These are phyloP conservation scores for Gadopsis bispinosus DNA, from an alignment of 2,797 vertebrate genomes.

Conservation along the genomic window DNA sequence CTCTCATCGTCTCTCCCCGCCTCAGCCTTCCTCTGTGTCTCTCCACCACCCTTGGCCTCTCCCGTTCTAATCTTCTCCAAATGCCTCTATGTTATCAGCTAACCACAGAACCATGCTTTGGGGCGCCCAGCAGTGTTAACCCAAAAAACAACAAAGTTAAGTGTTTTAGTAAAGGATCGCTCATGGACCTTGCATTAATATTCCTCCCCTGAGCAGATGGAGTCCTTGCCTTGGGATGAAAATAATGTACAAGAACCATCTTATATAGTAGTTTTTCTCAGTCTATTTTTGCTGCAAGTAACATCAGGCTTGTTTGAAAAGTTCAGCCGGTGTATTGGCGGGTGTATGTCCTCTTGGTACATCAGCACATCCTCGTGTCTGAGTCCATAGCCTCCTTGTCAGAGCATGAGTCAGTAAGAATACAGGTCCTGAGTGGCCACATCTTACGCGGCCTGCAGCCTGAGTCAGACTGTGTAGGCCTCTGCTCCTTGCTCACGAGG, in stretches of 20 bases:
- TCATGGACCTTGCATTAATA: conserved; percentile 25
- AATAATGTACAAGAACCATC: background rate
- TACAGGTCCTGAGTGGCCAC: conserved; percentile 22
- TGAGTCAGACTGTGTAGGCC: conserved; percentile 50
- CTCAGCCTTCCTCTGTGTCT: conserved; percentile 45
- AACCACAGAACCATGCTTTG: conserved; percentile 64
- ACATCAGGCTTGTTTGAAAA: background rate
- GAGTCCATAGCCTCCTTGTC: conserved; percentile 19
- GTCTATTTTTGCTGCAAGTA: background rate
- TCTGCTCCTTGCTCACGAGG: conserved; percentile 33
- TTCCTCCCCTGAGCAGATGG: background rate
- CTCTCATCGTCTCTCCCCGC: conserved; percentile 24
- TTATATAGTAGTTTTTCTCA: background rate
- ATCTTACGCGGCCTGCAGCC: conserved; percentile 2
- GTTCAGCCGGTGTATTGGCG: background rate
- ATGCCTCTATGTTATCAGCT: conserved; percentile 74
- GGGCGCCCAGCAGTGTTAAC: conserved; percentile 67
- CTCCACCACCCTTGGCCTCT: conserved; percentile 60
- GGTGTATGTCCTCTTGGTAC: conserved; percentile 11
- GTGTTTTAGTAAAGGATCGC: conserved; percentile 68
- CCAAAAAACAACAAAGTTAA: conserved; percentile 67
- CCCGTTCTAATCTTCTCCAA: conserved; percentile 67
- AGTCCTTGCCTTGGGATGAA: background rate
- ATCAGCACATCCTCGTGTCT: conserved; percentile 14
- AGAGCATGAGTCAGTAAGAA: conserved; percentile 41